phyloP scores from a whole-genome alignment of 2,113 vertebrate genomes.

The Glaucomys volans region DNA sequence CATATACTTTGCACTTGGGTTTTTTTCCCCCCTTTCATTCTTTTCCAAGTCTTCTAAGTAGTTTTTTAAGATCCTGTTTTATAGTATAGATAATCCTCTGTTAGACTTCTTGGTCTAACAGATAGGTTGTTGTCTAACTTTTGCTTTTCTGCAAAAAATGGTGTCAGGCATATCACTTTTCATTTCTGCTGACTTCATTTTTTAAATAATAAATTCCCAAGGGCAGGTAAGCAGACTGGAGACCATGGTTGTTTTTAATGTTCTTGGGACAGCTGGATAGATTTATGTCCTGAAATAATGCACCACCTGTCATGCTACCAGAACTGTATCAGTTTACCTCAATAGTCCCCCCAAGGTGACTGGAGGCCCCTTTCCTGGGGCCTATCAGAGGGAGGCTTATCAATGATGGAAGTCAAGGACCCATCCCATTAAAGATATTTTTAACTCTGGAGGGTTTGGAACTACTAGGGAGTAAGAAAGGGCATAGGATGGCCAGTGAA shows the following conservation, averaged over 20 bases:
- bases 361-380: background rate
- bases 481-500: background rate
- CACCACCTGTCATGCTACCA: background rate
- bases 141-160: background rate
- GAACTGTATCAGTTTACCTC: background rate
- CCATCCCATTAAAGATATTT: background rate
- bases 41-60: background rate
- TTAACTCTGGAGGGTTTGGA: background rate
- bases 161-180: conserved; percentile 4
- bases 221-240: background rate
- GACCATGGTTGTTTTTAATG: background rate
- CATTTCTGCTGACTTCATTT: background rate
- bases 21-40: background rate
- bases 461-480: background rate
- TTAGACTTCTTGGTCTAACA: conserved; percentile 26
- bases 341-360: background rate
- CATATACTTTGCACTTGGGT: background rate
- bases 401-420: background rate
- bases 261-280: background rate
- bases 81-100: background rate
- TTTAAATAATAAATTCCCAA: background rate
- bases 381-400: background rate
- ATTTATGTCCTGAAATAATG: background rate
- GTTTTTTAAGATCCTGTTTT: background rate
- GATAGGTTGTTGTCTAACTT: background rate